phyloP scores from a whole-genome alignment of 1,140 invertebrate genomes.

The Popillia japonica region DNA sequence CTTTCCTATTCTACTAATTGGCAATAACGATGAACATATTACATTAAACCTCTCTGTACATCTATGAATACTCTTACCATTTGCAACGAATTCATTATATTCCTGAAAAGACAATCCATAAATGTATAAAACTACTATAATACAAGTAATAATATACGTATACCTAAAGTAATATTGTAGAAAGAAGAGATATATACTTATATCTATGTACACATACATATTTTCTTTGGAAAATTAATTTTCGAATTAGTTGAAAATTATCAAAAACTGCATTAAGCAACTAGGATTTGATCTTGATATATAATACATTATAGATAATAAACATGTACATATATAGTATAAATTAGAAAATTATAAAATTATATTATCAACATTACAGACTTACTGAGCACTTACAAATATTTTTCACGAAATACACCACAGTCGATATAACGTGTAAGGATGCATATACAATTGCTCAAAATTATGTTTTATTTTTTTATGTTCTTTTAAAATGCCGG shows the following conservation, averaged over 20 bases:
- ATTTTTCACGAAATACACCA: neutral
- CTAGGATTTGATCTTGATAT: constrained; percentile 52
- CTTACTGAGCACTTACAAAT: neutral
- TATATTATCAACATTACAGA: neutral
- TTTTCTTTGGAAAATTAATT: constrained; percentile 43
- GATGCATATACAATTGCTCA: too few species aligned
- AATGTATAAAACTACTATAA: constrained; percentile 38
- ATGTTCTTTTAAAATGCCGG: too few species aligned
- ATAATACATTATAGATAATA: neutral
- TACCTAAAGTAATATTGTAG: constrained; percentile 39
- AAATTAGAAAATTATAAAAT: neutral
- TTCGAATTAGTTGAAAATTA: neutral
- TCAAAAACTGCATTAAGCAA: constrained; percentile 52
- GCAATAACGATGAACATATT: constrained; percentile 29
- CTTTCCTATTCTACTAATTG: neutral
- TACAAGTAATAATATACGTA: constrained; percentile 17
- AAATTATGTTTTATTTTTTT: too few species aligned
- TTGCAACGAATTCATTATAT: constrained; percentile 50
- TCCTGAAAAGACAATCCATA: constrained; percentile 51
- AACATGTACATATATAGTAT: neutral
- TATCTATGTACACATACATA: constrained; percentile 38
- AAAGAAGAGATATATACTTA: constrained; percentile 39
- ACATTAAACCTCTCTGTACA: neutral
- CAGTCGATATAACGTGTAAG: neutral
- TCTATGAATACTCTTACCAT: constrained; percentile 40